phyloP scores from a whole-genome alignment of 2,797 vertebrate species.

The Oreonectes daqikongensis region DNA sequence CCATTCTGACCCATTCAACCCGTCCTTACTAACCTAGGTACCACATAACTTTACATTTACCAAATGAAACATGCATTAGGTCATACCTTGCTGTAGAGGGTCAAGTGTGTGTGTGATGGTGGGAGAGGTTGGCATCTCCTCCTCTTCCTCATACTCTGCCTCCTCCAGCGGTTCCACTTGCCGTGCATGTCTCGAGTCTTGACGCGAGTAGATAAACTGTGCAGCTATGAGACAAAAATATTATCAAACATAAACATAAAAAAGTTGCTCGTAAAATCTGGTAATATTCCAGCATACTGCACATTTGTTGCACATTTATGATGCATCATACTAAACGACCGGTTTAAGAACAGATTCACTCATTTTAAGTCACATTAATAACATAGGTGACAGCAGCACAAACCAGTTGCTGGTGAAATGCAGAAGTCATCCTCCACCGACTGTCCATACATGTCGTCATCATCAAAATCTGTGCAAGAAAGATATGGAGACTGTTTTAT shows the following conservation, averaged over 20 bases:
- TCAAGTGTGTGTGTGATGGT: constrained; percentile 72
- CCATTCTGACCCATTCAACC: no score
- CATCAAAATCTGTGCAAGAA: constrained; percentile 87
- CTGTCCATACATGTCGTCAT: constrained; percentile 95
- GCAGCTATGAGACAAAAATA: constrained; percentile 78
- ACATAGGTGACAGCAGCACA: constrained; percentile 61
- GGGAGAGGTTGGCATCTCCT: constrained; percentile 70
- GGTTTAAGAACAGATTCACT: background rate
- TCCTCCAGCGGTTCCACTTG: constrained; percentile 85
- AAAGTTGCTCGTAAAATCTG: no score
- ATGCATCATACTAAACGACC: background rate
- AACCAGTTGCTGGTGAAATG: constrained; percentile 98
- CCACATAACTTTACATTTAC: no score
- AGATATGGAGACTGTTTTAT: background rate
- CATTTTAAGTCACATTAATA: background rate
- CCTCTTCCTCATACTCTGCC: constrained; percentile 77
- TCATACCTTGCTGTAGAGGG: constrained; percentile 86
- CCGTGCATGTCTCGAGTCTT: constrained; percentile 77
- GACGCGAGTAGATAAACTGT: constrained; percentile 95
- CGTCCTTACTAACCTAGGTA: no score
- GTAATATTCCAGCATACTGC: no score
- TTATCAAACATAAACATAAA: background rate
- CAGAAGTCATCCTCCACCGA: constrained; percentile 98
- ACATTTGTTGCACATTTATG: background rate
- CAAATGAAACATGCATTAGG: constrained; percentile 35